Evolutionary conservation across 2,113 vertebrate genomes (phyloP).

Genomic region (Nyctereutes procyonoides): DNA sequence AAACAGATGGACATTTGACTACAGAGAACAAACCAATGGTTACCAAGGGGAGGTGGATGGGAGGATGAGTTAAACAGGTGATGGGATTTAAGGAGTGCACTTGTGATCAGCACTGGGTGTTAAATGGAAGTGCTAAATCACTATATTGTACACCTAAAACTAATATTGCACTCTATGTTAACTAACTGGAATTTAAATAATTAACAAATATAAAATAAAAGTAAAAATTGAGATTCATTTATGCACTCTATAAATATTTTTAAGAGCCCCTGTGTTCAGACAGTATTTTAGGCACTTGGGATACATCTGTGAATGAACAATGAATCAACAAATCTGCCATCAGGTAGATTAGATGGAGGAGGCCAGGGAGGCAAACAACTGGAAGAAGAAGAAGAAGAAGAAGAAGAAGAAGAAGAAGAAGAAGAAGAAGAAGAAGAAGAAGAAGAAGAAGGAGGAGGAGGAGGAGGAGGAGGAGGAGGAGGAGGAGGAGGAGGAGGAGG

Average conservation of each 20-base stretch:
- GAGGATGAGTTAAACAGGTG: background rate
- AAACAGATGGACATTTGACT: background rate
- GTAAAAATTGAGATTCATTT: background rate
- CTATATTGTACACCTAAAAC: background rate
- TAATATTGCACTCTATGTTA: background rate
- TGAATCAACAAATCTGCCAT: background rate
- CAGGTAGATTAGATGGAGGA: background rate
- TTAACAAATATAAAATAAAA: background rate
- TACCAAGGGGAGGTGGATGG: background rate
- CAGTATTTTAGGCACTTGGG: background rate
- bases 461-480: background rate
- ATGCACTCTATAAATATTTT: background rate
- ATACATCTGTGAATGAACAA: background rate
- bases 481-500: too few species aligned
- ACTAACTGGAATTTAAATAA: background rate
- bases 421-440: too few species aligned
- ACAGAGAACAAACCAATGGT: background rate
- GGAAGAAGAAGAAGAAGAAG: too few species aligned
- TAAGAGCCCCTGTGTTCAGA: background rate
- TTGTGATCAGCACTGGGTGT: background rate
- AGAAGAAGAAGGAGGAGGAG: too few species aligned
- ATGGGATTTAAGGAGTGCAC: background rate
- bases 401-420: too few species aligned
- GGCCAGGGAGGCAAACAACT: background rate
- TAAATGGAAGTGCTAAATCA: background rate